Evolutionary conservation across 2,797 vertebrate genomes (phyloP).

Genomic region (Holocentrus rufus): DNA sequence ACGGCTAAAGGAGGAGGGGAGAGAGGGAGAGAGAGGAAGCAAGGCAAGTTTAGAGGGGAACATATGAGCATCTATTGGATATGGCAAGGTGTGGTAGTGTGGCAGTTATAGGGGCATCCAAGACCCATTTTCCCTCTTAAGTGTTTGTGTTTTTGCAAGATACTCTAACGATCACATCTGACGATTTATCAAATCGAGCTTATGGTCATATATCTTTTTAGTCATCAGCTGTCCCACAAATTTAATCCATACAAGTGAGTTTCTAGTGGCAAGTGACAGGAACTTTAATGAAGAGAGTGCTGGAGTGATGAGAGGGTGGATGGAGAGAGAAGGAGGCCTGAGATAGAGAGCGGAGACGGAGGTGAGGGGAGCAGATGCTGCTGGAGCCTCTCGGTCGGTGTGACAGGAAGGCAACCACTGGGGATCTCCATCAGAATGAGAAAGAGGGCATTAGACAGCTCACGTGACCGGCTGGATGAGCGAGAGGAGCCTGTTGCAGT

Average conservation of each 20-base stretch:
- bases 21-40: slow-evolving; percentile 4
- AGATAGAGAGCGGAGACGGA: slow-evolving; percentile 12
- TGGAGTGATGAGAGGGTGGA: not conserved
- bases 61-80: not conserved
- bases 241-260: too few relatives aligned
- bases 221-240: too few relatives aligned
- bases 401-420: slow-evolving; percentile 65
- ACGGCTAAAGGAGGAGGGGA: not conserved
- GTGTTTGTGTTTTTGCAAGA: too few relatives aligned
- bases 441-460: slow-evolving; percentile 62
- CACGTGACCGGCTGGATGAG: slow-evolving; percentile 57
- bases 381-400: slow-evolving; percentile 37
- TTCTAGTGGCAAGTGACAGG: too few relatives aligned
- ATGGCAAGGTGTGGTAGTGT: too few relatives aligned
- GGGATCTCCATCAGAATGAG: slow-evolving; percentile 63
- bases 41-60: not conserved
- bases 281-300: not conserved
- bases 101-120: too few relatives aligned
- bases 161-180: too few relatives aligned
- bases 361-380: slow-evolving; percentile 56
- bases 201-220: too few relatives aligned
- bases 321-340: slow-evolving; percentile 6
- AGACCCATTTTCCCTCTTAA: too few relatives aligned
- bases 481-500: slow-evolving; percentile 64
- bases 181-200: too few relatives aligned